phyloP scores from a whole-genome alignment of 2,113 vertebrate species.

The Myotis yumanensis region DNA sequence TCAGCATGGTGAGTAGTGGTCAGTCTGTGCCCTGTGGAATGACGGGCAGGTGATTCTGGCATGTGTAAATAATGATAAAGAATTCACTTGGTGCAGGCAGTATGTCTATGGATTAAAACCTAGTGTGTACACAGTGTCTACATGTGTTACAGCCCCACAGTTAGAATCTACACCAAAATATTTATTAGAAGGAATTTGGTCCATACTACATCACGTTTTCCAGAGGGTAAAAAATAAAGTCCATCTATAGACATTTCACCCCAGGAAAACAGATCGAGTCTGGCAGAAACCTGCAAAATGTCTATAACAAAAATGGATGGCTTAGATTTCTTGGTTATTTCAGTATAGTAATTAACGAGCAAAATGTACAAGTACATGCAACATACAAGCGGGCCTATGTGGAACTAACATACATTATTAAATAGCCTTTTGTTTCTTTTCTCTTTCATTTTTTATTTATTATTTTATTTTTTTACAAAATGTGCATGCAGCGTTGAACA shows the following conservation, averaged over 20 bases:
- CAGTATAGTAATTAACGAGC: conserved; percentile 96
- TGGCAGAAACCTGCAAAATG: conserved; percentile 90
- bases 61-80: conserved; percentile 88
- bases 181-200: conserved; percentile 92
- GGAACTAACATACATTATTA: conserved; percentile 97
- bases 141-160: conserved; percentile 90
- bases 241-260: conserved; percentile 94
- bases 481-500: conserved; percentile 97
- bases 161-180: conserved; percentile 93
- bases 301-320: conserved; percentile 95
- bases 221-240: conserved; percentile 92
- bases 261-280: conserved; percentile 88
- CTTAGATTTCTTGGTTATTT: conserved; percentile 97
- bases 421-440: conserved; percentile 87
- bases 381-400: conserved; percentile 99
- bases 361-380: conserved; percentile 99
- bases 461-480: conserved; percentile 89
- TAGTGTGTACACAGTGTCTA: conserved; percentile 92
- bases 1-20: conserved; percentile 88
- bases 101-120: conserved; percentile 90
- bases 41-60: conserved; percentile 87
- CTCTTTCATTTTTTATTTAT: conserved; percentile 54
- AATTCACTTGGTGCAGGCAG: conserved; percentile 92
- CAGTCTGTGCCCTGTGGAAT: conserved; percentile 83
- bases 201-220: conserved; percentile 93